These are phyloP conservation scores for Abrostola tripartita DNA, from an alignment of 2,888 invertebrate species.

Conservation along the genomic window DNA sequence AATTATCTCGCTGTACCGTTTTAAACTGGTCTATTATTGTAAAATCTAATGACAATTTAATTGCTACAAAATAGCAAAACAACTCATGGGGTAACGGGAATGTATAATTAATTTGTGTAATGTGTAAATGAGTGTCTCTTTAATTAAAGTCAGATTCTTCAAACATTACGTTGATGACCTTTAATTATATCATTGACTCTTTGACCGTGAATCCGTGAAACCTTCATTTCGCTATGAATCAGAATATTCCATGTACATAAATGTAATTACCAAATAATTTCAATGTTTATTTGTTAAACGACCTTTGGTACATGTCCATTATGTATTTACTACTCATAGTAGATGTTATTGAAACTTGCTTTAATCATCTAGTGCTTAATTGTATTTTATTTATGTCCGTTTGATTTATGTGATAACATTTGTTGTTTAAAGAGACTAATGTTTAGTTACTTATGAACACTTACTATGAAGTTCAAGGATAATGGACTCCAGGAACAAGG, in stretches of 20 bases:
- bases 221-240: conserved; percentile 16
- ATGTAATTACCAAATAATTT: conserved; percentile 36
- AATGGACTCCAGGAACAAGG: too few relatives aligned
- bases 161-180: conserved; percentile 22
- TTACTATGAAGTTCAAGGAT: too few relatives aligned
- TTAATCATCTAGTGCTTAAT: neutral
- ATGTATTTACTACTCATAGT: neutral
- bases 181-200: conserved; percentile 16
- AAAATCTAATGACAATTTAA: neutral
- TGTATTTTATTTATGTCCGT: too few relatives aligned
- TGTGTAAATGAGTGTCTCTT: conserved; percentile 5
- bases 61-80: neutral
- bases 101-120: neutral
- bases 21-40: neutral
- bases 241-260: conserved; percentile 3
- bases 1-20: neutral
- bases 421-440: too few relatives aligned
- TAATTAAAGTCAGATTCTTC: conserved; percentile 7
- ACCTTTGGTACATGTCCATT: conserved; percentile 19
- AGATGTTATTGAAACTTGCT: conserved; percentile 14
- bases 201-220: conserved; percentile 22
- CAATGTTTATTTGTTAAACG: conserved; percentile 23
- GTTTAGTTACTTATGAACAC: too few relatives aligned
- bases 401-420: too few relatives aligned
- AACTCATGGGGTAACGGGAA: neutral